Evolutionary conservation across 2,113 vertebrate genomes (phyloP), one percentile per base, ranked within the genome.

Genomic region (Catagonus wagneri): DNA sequence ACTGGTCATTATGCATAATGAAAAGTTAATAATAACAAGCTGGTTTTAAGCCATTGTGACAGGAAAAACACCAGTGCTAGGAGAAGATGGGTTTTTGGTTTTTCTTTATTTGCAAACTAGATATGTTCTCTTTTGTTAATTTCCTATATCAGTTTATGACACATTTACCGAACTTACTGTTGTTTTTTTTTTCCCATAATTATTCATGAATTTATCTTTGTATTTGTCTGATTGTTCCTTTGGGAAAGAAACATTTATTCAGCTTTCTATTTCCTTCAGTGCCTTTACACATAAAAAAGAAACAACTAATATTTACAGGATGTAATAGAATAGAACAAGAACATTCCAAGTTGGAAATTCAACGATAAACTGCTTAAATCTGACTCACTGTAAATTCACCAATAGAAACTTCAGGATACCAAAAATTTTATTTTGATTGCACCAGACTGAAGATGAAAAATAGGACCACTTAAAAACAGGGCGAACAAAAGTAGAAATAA

Each of bases 191-290:
- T 56, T 60, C 16, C 7, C 27, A 66, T 65, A 78, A 54, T 75
- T 92, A 58, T 66, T 89, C 83, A 17, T 69, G 32, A 65, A 76
- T 76, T 85, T 90, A 81, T 58, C 32, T 65, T 76, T 92, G 11
- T 85, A n/a, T 68, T 72, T 79, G 16, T 80, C 17, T 92, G 54
- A 92, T 52, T 90, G 17, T 81, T 91, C 32, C 32, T 92, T 92
- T 20, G 27, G 63, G 36, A 8, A 81, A 68, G 44, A 74, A 89
- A 71, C 15, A 61, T 87, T 93, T 92, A 81, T 22, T 91, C 34
- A 94, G 52, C 34, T 92, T 84, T 78, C 11, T 60, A 6, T 76
- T 92, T 94, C 22, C 6, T 39, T 89, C 60, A 76, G 1, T 75
- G 54, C 34, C 25, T 84, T 68, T 92, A 63, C 6, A 81, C 15